A percentile compares a stretch with the other conserved stretches of the same genome.
Conservation (phyloP, 2,113 vertebrate species). For the Nibea albiflora region DNA sequence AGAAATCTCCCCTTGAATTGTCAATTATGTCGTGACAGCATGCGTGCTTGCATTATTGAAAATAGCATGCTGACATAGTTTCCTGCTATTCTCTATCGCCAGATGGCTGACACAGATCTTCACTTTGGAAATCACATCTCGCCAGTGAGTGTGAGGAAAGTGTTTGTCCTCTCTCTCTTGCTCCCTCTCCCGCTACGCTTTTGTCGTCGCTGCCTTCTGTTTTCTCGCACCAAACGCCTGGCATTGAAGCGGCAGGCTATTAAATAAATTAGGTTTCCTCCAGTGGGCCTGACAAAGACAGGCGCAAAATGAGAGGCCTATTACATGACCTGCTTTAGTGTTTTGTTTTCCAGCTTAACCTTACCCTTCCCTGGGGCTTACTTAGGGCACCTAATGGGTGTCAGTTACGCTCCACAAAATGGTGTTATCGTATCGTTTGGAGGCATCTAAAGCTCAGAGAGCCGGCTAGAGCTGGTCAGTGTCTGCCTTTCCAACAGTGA, state of each 20-base stretch:
- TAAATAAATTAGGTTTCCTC: constrained; percentile 82
- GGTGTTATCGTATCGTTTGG: constrained; percentile 39
- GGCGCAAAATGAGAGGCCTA: constrained; percentile 73
- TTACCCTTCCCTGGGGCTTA: constrained; percentile 71
- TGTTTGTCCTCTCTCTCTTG: constrained; percentile 50
- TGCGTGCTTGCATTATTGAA: constrained; percentile 75
- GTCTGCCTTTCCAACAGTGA: constrained; percentile 27
- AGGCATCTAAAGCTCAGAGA: constrained; percentile 38
- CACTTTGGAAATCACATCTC: constrained; percentile 74
- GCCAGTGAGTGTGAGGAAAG: constrained; percentile 58
- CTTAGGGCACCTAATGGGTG: constrained; percentile 63
- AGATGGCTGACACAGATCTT: constrained; percentile 80
- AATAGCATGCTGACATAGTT: constrained; percentile 63
- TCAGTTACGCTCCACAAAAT: constrained; percentile 73
- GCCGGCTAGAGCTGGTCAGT: constrained; percentile 4
- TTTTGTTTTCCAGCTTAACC: constrained; percentile 75
- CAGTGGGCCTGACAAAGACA: constrained; percentile 67
- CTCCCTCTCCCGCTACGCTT: constrained; percentile 42
- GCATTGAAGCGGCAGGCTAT: constrained; percentile 66
- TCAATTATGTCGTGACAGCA: constrained; percentile 61
- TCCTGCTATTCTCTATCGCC: constrained; percentile 63
- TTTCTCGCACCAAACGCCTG: constrained; percentile 63
- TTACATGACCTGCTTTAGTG: constrained; percentile 74
- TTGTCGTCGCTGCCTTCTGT: constrained; percentile 67
- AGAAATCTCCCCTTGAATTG: constrained; percentile 34